A percentile compares a stretch with the other conserved stretches of the same genome.
Conservation (phyloP, 2,113 vertebrate species). For the Potamarius usumacintae region DNA sequence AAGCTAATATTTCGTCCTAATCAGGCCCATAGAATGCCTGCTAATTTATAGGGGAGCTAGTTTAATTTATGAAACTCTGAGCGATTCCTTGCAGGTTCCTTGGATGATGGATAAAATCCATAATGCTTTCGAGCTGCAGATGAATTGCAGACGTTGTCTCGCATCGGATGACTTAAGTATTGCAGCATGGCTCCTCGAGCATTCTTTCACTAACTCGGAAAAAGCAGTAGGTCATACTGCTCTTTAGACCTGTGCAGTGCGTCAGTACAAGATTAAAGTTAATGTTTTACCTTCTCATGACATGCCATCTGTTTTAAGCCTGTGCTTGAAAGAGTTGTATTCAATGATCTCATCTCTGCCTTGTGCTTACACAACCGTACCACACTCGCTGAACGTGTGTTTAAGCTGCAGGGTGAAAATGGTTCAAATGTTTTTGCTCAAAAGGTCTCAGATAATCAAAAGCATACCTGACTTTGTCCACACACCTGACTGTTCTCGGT, state of each 20-base stretch:
- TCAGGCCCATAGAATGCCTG: background rate
- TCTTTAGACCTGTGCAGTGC: slow-evolving; percentile 41
- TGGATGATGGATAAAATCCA: background rate
- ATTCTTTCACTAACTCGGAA: background rate
- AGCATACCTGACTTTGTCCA: background rate
- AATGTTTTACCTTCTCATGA: slow-evolving; percentile 50
- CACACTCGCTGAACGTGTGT: background rate
- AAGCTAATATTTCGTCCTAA: background rate
- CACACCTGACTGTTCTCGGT: background rate
- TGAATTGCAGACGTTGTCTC: slow-evolving; percentile 2
- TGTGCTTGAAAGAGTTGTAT: slow-evolving; percentile 1
- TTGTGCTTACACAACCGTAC: slow-evolving; percentile 36
- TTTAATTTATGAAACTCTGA: background rate
- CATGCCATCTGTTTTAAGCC: slow-evolving; percentile 44
- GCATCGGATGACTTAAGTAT: background rate
- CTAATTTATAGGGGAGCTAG: background rate
- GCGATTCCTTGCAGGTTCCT: background rate
- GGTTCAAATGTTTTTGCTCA: slow-evolving; percentile 36
- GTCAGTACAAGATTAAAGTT: slow-evolving; percentile 40
- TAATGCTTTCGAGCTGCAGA: background rate
- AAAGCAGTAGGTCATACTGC: slow-evolving; percentile 2
- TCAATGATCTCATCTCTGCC: slow-evolving; percentile 42
- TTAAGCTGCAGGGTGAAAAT: slow-evolving; percentile 28
- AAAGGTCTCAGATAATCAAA: slow-evolving; percentile 20
- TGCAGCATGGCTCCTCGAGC: background rate